Conservation (phyloP, 2,797 vertebrate species). For the Silurus lanzhouensis region DNA sequence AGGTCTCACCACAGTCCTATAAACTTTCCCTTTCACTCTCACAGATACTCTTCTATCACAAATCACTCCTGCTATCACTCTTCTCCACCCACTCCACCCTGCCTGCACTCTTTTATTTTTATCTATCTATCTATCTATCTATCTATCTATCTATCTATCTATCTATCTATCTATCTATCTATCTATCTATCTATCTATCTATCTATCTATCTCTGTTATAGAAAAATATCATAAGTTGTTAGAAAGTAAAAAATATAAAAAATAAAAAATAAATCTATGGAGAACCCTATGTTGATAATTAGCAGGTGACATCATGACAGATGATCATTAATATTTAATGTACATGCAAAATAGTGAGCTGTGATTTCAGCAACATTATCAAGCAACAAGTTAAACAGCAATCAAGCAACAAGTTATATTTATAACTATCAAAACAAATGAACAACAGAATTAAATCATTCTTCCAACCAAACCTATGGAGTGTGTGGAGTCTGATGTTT, state of each 20-base stretch:
- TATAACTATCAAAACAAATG: background rate
- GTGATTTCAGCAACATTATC: background rate
- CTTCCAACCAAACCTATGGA: background rate
- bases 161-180: background rate
- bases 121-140: too few species aligned
- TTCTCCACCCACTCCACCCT: too few species aligned
- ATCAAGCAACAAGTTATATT: background rate
- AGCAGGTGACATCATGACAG: background rate
- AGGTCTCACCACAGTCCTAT: too few species aligned
- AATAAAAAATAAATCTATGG: background rate
- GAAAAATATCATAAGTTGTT: background rate
- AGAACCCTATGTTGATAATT: background rate
- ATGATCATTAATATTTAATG: background rate
- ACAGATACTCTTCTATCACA: too few species aligned
- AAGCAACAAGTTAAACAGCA: background rate
- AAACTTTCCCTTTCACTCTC: too few species aligned
- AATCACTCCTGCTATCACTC: too few species aligned
- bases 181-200: background rate
- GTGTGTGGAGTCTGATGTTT: background rate
- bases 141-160: background rate
- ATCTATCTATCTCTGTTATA: background rate
- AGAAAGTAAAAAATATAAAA: background rate
- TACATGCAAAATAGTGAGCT: background rate
- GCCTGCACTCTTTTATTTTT: too few species aligned
- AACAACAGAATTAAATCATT: background rate